These are phyloP conservation scores for Thermophis baileyi DNA, from an alignment of 2,113 vertebrate species.

Conservation along the genomic window DNA sequence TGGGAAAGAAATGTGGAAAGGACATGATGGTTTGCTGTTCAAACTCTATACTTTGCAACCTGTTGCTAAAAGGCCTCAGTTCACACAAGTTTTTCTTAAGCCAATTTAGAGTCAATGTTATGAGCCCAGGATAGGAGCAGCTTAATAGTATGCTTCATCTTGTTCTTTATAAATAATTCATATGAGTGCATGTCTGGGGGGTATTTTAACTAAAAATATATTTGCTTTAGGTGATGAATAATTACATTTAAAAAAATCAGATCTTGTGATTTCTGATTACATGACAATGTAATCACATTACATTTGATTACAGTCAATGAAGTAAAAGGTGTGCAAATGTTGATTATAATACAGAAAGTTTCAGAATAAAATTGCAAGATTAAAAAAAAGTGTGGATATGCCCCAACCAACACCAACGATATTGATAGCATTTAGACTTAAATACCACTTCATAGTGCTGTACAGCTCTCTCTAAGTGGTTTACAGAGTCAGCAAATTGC, in stretches of 20 bases:
- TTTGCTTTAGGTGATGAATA: conserved; percentile 6
- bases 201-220: conserved; percentile 19
- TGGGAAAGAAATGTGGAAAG: not conserved
- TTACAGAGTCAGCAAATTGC: not conserved
- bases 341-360: not conserved
- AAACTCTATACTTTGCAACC: not conserved
- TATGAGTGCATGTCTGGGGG: not conserved
- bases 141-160: not conserved
- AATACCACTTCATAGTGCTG: not conserved
- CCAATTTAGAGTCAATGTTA: not conserved
- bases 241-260: not conserved
- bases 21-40: not conserved
- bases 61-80: not conserved
- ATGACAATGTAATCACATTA: not conserved
- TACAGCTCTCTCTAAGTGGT: not conserved
- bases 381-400: not conserved
- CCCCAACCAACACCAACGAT: not conserved
- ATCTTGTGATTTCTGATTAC: conserved; percentile 15
- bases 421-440: not conserved
- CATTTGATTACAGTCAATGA: not conserved
- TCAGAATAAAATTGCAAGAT: not conserved
- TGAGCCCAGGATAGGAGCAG: not conserved
- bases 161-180: conserved; percentile 12
- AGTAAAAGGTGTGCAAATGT: not conserved
- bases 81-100: not conserved